Conservation (phyloP, 2,797 vertebrate genomes). For the Oryzias dopingdopingensis region DNA sequence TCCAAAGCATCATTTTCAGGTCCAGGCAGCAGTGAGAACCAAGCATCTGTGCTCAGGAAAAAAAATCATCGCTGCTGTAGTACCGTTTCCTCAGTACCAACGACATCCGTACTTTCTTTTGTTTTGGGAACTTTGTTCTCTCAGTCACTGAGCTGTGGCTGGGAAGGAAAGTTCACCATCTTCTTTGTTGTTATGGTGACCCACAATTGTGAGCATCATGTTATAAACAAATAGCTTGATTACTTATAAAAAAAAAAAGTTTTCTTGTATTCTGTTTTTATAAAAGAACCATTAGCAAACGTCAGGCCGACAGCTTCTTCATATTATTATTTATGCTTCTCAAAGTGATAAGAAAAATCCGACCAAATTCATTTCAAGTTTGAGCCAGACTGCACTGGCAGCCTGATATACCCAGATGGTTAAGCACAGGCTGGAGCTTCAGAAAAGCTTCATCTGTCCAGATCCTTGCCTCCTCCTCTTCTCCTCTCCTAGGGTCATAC, state of each 20-base stretch:
- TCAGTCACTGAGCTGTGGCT: slow-evolving; percentile 40
- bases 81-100: slow-evolving; percentile 59
- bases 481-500: slow-evolving; percentile 18
- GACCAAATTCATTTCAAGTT: slow-evolving; percentile 22
- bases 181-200: slow-evolving; percentile 20
- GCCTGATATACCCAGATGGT: slow-evolving; percentile 49
- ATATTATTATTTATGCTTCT: slow-evolving; percentile 7
- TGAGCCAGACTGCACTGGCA: slow-evolving; percentile 42
- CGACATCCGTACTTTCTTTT: slow-evolving; percentile 56
- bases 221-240: slow-evolving; percentile 34
- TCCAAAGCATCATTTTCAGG: slow-evolving; percentile 62
- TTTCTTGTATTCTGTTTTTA: neutral
- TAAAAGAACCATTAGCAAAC: too few species aligned
- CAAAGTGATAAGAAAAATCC: slow-evolving; percentile 8
- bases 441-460: slow-evolving; percentile 40
- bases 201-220: slow-evolving; percentile 24
- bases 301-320: neutral
- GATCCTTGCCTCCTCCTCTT: slow-evolving; percentile 24
- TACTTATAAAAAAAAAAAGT: slow-evolving; percentile 3
- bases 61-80: slow-evolving; percentile 66
- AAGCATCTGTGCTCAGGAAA: slow-evolving; percentile 39
- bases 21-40: slow-evolving; percentile 48
- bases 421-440: slow-evolving; percentile 23
- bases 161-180: slow-evolving; percentile 23
- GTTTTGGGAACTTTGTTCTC: slow-evolving; percentile 46